Evolutionary conservation across 1,140 invertebrate species (phyloP), one percentile per base, ranked within the genome.

Genomic region (Neodiprion virginianus): DNA sequence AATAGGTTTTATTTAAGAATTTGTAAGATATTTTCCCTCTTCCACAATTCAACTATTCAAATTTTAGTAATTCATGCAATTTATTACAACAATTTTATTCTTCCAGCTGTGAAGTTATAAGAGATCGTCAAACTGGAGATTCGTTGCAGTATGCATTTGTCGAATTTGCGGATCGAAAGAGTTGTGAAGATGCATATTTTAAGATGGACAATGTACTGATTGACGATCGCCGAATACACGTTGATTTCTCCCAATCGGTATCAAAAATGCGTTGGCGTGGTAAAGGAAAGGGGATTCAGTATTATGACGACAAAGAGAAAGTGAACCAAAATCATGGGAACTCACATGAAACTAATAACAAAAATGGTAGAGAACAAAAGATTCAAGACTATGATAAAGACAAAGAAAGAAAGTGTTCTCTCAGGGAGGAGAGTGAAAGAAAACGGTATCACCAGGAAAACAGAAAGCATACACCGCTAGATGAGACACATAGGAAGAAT

Each of bases 151-250:
- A 99, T 89, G 99, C 98, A 4, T 99, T 99, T 85, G 96, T 99
- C 79, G 99, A 99, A 88, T 99, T 99, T 91, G 96, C 95, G 76
- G 94, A 98, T 77, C 93, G 95, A 79, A 94, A 98, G 85, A 93
- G 97, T 10, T 99, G 98, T 90, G 99, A 99, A 90, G 95, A 96
- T 79, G 99, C 99, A 4, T 99, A 97, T 89, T 98, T 99, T 81
- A 99, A 99, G 91, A 99, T 99, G 99, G 98, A 99, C 83, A 99
- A 99, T 90, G 98, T 99, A 0, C 89, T 99, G 0, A 99, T 99
- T 81, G 99, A 99, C 89, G 99, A 99, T 85, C 89, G 99, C 68
- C 90, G 99, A 80, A 99, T 99, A 80, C 98, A 99, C 88, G 99
- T 99, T 2, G 99, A 99, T 88, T 99, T 99, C 89, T 99, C 97